phyloP scores from a whole-genome alignment of 1,140 invertebrate species.

The Metaphire vulgaris region DNA sequence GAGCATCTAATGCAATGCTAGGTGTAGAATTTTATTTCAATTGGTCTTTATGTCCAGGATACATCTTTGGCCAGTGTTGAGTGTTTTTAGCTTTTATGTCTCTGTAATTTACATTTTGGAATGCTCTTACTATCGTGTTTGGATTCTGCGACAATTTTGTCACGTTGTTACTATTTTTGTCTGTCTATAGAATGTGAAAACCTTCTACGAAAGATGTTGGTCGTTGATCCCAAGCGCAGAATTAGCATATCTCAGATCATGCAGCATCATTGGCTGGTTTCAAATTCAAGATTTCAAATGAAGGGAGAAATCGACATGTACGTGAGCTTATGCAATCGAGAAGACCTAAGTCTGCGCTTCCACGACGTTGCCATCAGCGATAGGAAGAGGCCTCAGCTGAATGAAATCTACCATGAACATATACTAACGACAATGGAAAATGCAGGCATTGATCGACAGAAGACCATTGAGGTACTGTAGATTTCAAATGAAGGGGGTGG shows the following conservation, averaged over 20 bases:
- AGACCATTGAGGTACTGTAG: constrained; percentile 74
- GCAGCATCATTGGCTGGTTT: constrained; percentile 69
- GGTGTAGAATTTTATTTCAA: too few species aligned
- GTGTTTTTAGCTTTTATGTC: too few species aligned
- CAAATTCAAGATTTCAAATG: too few species aligned
- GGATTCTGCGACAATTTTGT: too few species aligned
- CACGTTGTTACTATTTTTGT: too few species aligned
- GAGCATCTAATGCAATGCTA: too few species aligned
- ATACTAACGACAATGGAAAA: constrained; percentile 84
- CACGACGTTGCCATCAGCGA: background rate
- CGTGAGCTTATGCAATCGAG: background rate
- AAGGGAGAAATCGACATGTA: too few species aligned
- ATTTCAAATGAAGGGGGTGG: too few species aligned
- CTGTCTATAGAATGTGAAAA: constrained; percentile 86
- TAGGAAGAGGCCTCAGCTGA: background rate
- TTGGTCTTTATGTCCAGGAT: too few species aligned
- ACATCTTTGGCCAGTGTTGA: too few species aligned
- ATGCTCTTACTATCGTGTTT: background rate
- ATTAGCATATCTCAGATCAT: constrained; percentile 74
- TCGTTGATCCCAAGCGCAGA: constrained; percentile 73
- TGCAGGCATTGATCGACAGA: constrained; percentile 75
- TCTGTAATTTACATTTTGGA: too few species aligned
- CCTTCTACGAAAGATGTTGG: constrained; percentile 84
- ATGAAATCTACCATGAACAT: constrained; percentile 65
- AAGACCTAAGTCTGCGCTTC: background rate